Evolutionary conservation across 2,888 invertebrate genomes (phyloP).

Genomic region (Ectropis crepuscularia): DNA sequence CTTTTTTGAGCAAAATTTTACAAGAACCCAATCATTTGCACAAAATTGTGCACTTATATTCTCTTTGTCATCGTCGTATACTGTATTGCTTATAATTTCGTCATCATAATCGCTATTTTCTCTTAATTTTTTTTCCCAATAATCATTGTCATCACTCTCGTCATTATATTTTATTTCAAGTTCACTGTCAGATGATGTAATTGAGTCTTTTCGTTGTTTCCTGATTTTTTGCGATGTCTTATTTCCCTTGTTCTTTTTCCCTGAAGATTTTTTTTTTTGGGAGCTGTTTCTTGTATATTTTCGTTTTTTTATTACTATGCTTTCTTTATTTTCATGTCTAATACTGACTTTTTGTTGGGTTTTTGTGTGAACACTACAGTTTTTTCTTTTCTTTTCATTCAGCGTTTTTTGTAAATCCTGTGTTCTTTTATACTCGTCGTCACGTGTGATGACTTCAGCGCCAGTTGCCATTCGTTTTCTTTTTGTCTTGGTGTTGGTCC

Average conservation of each 20-base stretch:
- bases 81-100: neutral
- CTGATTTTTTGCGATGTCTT: too few species aligned
- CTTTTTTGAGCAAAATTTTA: neutral
- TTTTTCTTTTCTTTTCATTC: neutral
- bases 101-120: neutral
- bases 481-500: slow-evolving; percentile 1
- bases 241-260: too few species aligned
- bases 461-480: neutral
- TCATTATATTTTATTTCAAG: too few species aligned
- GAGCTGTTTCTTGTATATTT: too few species aligned
- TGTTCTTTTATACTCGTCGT: neutral
- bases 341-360: neutral
- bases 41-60: slow-evolving; percentile 1
- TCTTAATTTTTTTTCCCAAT: too few species aligned
- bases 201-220: too few species aligned
- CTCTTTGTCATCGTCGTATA: neutral
- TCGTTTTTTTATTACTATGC: too few species aligned
- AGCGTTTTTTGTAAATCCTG: neutral
- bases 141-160: too few species aligned
- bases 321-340: too few species aligned
- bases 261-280: too few species aligned
- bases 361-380: neutral
- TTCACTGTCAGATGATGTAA: too few species aligned
- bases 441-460: neutral
- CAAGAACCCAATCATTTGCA: slow-evolving; percentile 1